These are phyloP conservation scores for Cabera pusaria DNA, from an alignment of 2,888 invertebrate species.

Conservation along the genomic window DNA sequence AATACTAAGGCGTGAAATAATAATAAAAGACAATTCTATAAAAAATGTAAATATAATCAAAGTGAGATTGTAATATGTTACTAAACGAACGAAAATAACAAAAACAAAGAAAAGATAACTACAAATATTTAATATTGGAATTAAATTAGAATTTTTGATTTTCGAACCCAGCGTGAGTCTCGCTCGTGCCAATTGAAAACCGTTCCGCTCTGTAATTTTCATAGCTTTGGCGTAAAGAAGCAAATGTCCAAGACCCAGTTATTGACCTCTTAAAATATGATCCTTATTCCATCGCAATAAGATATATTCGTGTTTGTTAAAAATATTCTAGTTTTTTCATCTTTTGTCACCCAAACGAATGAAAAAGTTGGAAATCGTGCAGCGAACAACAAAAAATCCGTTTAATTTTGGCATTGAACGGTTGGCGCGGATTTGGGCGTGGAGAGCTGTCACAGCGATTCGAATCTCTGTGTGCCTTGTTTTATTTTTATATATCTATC, in stretches of 20 bases:
- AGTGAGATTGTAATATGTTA: too few species aligned
- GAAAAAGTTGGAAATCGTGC: conserved; percentile 79
- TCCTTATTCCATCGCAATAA: conserved; percentile 42
- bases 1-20: too few species aligned
- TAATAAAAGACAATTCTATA: too few species aligned
- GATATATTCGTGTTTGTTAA: conserved; percentile 30
- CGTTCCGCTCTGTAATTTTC: conserved; percentile 57
- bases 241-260: conserved; percentile 70
- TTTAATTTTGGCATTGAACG: conserved; percentile 78
- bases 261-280: conserved; percentile 37
- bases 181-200: conserved; percentile 64
- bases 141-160: conserved; percentile 46
- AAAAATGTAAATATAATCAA: too few species aligned
- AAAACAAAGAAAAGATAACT: too few species aligned
- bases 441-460: too few species aligned
- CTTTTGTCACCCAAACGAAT: conserved; percentile 73
- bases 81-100: too few species aligned
- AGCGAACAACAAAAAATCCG: conserved; percentile 58
- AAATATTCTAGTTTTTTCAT: conserved; percentile 49
- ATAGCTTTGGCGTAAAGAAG: conserved; percentile 58
- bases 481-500: too few species aligned
- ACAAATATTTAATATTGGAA: conserved; percentile 13
- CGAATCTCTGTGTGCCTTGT: too few species aligned
- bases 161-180: conserved; percentile 45
- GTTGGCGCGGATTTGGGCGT: conserved; percentile 61